Evolutionary conservation across 2,888 invertebrate genomes (phyloP).

Genomic region (Acanthoscelides obtectus): DNA sequence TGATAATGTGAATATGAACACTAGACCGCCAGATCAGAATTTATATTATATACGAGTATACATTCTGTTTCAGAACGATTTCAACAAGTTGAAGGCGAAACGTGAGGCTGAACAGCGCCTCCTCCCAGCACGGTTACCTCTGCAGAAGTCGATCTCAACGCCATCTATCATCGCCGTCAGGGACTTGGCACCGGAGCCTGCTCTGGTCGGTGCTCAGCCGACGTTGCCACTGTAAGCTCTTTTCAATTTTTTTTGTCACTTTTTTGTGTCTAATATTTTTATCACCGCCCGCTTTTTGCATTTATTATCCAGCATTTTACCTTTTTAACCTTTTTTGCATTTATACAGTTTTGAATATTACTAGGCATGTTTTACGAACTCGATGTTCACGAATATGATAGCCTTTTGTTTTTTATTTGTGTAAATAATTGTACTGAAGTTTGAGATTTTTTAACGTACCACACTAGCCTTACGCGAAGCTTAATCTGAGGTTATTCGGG

Average conservation of each 20-base stretch:
- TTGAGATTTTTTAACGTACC: background rate
- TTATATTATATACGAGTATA: no score
- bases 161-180: conserved; percentile 77
- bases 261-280: background rate
- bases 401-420: conserved; percentile 5
- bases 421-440: background rate
- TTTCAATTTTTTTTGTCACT: background rate
- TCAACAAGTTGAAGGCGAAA: conserved; percentile 64
- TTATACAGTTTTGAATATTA: background rate
- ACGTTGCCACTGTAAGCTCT: conserved; percentile 56
- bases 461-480: background rate
- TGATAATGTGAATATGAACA: no score
- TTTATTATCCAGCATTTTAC: background rate
- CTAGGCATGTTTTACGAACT: background rate
- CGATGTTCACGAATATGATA: conserved; percentile 11
- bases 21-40: no score
- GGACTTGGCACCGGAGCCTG: conserved; percentile 56
- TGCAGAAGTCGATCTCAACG: conserved; percentile 87
- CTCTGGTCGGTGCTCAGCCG: conserved; percentile 48
- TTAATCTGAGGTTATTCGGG: no score
- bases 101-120: conserved; percentile 53
- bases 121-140: conserved; percentile 65
- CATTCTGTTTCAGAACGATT: conserved; percentile 69
- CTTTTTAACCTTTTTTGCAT: background rate
- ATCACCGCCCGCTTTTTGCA: background rate